Base-by-base conservation (phyloP, 30 jellyfish, hydroid and myxozoan species). In the Chironex yamaguchii region DNA sequence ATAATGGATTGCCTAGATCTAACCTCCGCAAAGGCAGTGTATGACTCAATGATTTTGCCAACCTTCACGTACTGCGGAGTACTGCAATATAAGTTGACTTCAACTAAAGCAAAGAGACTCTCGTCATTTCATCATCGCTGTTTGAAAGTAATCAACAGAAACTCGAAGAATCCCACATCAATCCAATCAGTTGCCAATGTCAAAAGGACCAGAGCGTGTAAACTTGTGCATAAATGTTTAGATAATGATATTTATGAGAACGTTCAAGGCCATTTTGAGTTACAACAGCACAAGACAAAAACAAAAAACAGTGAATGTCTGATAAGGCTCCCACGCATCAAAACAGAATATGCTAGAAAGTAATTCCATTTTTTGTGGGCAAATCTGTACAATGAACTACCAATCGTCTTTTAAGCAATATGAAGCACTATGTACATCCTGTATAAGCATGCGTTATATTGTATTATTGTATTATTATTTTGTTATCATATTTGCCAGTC, bases 11-110 rank as follows among this genome's bases (percentile, higher is more conserved):
- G 69, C 71, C 80, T 33, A 6, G 85, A 72, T 36, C 79, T 72
- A 14, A 72, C 72, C 79, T 72, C 85, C 42, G 85, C 85, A 72
- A 34, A 48, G 79, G 85, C 85, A 4, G 85, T 72, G 85, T 72
- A 33, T 72, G 85, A 72, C 79, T 72, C 85, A 25, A 72, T 72
- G 85, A 72, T 72, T 27, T 71, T 52, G 11, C 85, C 80, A 35
- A 33, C 74, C 85, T 72, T 72, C 74, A 72, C 78, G 79, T 72
- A 33, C 49, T 72, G 85, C 17, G 42, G 14, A 72, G 36, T 33
- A 33, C 85, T 72, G 71, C 85, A n/a, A n/a, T n/a, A n/a, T n/a
- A n/a, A n/a, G n/a, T n/a, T n/a, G n/a, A n/a, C n/a, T n/a, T n/a
- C n/a, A 72, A 72, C 78, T 72, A 70, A 72, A 72, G 22, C 72